Conservation (phyloP, 2,888 invertebrate species). For the Harpalus rufipes region DNA sequence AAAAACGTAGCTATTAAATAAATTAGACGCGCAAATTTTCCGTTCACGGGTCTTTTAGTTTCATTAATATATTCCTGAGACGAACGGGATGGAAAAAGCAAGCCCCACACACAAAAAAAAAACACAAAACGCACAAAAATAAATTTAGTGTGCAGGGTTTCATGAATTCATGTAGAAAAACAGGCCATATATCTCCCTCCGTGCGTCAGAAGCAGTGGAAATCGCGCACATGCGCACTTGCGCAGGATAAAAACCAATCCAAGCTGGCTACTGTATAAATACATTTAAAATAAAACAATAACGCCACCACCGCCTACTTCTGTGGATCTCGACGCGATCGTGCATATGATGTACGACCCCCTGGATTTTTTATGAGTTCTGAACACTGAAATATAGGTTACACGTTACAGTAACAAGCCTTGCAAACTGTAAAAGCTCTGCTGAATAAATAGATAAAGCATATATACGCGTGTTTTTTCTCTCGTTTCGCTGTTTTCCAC, state of each 20-base stretch:
- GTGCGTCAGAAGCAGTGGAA: conserved; percentile 52
- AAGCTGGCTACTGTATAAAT: conserved; percentile 61
- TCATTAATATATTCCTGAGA: conserved; percentile 60
- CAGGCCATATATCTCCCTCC: conserved; percentile 72
- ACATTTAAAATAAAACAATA: conserved; percentile 66
- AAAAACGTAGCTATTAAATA: conserved; percentile 63
- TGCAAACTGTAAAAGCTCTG: conserved; percentile 46
- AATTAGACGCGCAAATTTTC: conserved; percentile 56
- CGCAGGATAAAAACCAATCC: conserved; percentile 40
- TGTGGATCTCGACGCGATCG: conserved; percentile 26
- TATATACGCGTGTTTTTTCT: conserved; percentile 47
- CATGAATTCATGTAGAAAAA: conserved; percentile 72
- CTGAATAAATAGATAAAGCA: conserved; percentile 54
- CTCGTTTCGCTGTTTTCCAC: conserved; percentile 16
- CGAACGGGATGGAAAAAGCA: conserved; percentile 40
- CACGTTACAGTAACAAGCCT: conserved; percentile 42
- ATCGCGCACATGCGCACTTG: conserved; percentile 45
- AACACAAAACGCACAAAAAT: conserved; percentile 59
- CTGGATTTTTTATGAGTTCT: conserved; percentile 59
- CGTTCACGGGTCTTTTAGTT: conserved; percentile 55
- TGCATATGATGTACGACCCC: conserved; percentile 61
- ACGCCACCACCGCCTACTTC: conserved; percentile 41
- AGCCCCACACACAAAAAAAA: conserved; percentile 49
- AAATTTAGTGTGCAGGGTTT: conserved; percentile 60
- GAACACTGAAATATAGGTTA: conserved; percentile 57